Evolutionary conservation across 1,140 invertebrate genomes (phyloP).

Genomic region (Spodoptera frugiperda): DNA sequence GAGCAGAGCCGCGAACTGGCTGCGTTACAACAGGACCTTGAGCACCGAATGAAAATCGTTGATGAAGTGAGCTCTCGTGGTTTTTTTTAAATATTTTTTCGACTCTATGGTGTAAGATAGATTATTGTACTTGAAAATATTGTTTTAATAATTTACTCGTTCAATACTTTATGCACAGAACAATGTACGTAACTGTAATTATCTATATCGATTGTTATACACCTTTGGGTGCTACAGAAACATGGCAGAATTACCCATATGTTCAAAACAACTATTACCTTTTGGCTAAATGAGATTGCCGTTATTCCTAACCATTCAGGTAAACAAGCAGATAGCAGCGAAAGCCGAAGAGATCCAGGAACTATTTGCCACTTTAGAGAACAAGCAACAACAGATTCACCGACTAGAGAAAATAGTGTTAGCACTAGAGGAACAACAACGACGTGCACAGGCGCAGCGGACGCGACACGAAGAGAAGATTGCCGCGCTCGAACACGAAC

Average conservation of each 20-base stretch:
- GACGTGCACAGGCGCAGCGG: conserved; percentile 86
- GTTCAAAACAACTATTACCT: not conserved
- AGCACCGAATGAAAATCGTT: conserved; percentile 80
- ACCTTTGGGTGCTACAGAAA: too few relatives aligned
- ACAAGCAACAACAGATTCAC: conserved; percentile 87
- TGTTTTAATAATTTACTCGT: not conserved
- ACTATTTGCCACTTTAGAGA: conserved; percentile 83
- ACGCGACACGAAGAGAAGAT: conserved; percentile 88
- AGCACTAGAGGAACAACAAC: conserved; percentile 87
- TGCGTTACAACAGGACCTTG: conserved; percentile 75
- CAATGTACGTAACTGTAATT: too few relatives aligned
- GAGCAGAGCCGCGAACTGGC: conserved; percentile 78
- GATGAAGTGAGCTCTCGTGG: conserved; percentile 78
- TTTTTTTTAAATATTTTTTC: conserved; percentile 58
- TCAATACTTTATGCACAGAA: too few relatives aligned
- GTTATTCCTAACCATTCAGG: conserved; percentile 62
- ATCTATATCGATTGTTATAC: too few relatives aligned
- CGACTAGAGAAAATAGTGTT: conserved; percentile 87
- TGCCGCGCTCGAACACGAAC: conserved; percentile 86
- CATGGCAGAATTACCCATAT: too few relatives aligned
- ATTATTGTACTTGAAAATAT: not conserved
- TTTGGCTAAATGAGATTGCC: not conserved
- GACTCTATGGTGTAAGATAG: conserved; percentile 13
- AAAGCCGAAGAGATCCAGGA: conserved; percentile 87
- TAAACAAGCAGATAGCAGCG: conserved; percentile 84